Evolutionary conservation across 1,140 invertebrate genomes (phyloP).

Genomic region (Schlechtendalia chinensis): DNA sequence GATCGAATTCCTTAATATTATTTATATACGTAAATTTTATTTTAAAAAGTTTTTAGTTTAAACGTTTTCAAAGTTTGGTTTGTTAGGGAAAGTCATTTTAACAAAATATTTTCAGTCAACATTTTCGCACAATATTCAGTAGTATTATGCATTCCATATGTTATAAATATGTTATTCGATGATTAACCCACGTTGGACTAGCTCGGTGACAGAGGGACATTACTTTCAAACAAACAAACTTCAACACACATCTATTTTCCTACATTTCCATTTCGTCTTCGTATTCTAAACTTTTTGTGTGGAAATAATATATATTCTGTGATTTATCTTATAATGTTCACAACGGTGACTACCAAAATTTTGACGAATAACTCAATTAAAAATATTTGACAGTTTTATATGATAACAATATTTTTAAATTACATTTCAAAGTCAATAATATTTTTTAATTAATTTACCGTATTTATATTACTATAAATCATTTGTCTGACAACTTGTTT

Average conservation of each 20-base stretch:
- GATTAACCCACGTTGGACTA: slow-evolving; percentile 6
- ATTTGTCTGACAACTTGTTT: too few species aligned
- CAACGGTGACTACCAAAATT: neutral
- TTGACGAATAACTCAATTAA: neutral
- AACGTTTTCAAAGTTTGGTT: slow-evolving; percentile 1
- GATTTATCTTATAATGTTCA: slow-evolving; percentile 11
- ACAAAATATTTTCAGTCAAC: slow-evolving; percentile 15
- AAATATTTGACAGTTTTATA: neutral
- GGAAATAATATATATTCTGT: neutral
- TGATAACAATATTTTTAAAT: neutral
- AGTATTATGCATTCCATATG: neutral
- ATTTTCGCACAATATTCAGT: neutral
- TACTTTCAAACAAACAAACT: slow-evolving; percentile 23
- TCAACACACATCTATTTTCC: slow-evolving; percentile 10
- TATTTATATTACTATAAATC: too few species aligned
- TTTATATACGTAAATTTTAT: neutral
- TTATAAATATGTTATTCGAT: slow-evolving; percentile 29
- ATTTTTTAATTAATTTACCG: neutral
- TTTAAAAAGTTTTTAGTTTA: slow-evolving; percentile 29
- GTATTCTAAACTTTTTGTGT: slow-evolving; percentile 1
- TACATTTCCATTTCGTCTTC: neutral
- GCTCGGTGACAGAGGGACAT: neutral
- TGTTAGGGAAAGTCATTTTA: neutral
- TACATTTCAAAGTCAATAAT: neutral
- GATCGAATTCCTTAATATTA: slow-evolving; percentile 1